Percentiles rank a stretch among this genome's conserved stretches.
phyloP scores from a whole-genome alignment of 2,113 vertebrate species.

The Onychorhynchus coronatus region DNA sequence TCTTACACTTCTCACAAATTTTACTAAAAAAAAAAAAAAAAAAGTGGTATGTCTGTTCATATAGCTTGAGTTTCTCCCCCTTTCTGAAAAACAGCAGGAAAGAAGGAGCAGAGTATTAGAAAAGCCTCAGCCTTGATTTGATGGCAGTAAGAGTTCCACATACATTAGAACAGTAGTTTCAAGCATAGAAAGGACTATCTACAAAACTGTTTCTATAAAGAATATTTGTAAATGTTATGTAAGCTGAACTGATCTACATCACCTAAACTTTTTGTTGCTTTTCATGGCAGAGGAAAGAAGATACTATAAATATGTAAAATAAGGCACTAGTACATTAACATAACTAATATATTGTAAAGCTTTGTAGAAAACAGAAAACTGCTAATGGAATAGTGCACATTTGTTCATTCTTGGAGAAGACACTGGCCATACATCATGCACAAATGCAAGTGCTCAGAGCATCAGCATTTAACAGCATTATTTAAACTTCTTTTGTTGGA shows the following conservation, averaged over 20 bases:
- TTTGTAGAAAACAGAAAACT: constrained; percentile 62
- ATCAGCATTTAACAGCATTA: background rate
- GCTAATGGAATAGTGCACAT: constrained; percentile 64
- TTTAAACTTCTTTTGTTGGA: constrained; percentile 34
- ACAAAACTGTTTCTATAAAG: background rate
- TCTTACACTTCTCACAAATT: background rate
- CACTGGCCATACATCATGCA: constrained; percentile 22
- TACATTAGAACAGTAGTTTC: background rate
- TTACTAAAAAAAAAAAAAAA: background rate
- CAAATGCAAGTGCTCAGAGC: constrained; percentile 21
- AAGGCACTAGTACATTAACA: constrained; percentile 56
- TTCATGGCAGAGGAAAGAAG: constrained; percentile 31
- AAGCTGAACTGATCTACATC: background rate
- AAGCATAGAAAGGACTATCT: background rate
- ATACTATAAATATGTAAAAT: constrained; percentile 67
- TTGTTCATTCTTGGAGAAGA: constrained; percentile 62
- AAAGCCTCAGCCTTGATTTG: background rate
- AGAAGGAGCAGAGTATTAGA: background rate
- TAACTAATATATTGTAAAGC: constrained; percentile 67
- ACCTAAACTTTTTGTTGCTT: constrained; percentile 31
- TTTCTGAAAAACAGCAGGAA: background rate
- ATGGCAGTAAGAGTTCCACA: background rate
- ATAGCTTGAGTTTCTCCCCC: background rate
- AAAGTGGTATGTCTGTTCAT: background rate
- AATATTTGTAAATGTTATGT: background rate